Percentiles rank a stretch among this genome's conserved stretches.
Conservation (phyloP, 2,797 vertebrate species). For the Gadopsis marmoratus region DNA sequence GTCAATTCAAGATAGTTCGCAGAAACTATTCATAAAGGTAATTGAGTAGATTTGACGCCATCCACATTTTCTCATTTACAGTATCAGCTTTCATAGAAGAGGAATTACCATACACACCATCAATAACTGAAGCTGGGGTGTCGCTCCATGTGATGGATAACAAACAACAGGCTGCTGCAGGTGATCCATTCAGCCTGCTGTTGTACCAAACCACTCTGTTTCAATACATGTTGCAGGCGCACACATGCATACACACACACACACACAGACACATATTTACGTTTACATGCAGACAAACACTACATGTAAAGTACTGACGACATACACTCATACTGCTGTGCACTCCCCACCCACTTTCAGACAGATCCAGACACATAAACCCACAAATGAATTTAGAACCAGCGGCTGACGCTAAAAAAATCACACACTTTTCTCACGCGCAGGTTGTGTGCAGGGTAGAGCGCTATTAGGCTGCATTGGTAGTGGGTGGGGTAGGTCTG, state of each 20-base stretch:
- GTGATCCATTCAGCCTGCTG: conserved; percentile 56
- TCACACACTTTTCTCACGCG: neutral
- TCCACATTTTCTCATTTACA: conserved; percentile 68
- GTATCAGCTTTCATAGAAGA: conserved; percentile 73
- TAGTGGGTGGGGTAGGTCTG: conserved; percentile 66
- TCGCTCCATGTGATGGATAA: conserved; percentile 74
- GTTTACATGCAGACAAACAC: conserved; percentile 4
- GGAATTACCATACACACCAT: conserved; percentile 75
- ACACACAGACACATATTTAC: conserved; percentile 15
- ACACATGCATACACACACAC: neutral
- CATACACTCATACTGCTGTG: neutral
- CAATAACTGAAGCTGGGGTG: conserved; percentile 72
- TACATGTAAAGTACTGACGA: neutral
- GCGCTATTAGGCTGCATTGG: conserved; percentile 69
- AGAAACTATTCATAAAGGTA: conserved; percentile 75
- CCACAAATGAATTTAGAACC: neutral
- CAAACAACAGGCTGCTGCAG: conserved; percentile 68
- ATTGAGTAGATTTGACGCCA: conserved; percentile 63
- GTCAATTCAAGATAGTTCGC: conserved; percentile 63
- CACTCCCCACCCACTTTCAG: neutral
- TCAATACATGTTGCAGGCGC: conserved; percentile 35
- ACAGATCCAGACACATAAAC: neutral
- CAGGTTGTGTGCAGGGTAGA: conserved; percentile 26
- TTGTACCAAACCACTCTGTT: conserved; percentile 37
- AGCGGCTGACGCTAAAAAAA: neutral